Evolutionary conservation across 1,140 invertebrate genomes (phyloP), one percentile per base, ranked within the genome.

Genomic region (Probaryconus sp.): DNA sequence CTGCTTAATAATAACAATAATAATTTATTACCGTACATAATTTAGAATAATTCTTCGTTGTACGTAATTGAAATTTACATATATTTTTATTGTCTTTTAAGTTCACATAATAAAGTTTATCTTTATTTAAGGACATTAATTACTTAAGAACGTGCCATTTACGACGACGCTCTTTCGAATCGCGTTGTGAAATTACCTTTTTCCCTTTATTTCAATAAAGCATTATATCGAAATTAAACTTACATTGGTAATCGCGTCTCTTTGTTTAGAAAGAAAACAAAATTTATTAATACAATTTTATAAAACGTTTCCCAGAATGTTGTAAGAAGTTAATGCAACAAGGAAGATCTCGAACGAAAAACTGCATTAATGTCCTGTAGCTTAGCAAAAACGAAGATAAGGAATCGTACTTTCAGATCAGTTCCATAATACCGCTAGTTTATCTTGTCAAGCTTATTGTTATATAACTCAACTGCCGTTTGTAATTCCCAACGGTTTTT

Each of bases 321-420:
- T n/a, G n/a, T n/a, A n/a, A n/a, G n/a, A n/a, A n/a, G n/a, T n/a
- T n/a, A n/a, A n/a, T n/a, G 51, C 40, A 63, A 51, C 58, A 51
- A 51, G 45, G 58, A 63, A 63, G 58, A 63, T 63, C 45, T 21
- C 6, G n/a, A n/a, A n/a, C n/a, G 20, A 45, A 65, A 55, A 58
- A 50, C 2, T 35, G 26, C 16, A 58, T 35, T n/a, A n/a, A n/a
- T n/a, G n/a, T n/a, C n/a, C n/a, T n/a, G n/a, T n/a, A n/a, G n/a
- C n/a, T 50, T 50, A 31, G 58, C 33, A 43, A 56, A 31, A 48
- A 14, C n/a, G 5, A 6, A 21, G 53, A 68, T 68, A 68, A 68
- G 64, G 42, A 58, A 68, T 68, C 64, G 40, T 16, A 58, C 64
- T 68, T 68, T 68, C 64, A 14, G 51, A 68, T 68, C 64, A 16